phyloP scores from a whole-genome alignment of 2,888 invertebrate species.

The Cyrtodaria siliqua region DNA sequence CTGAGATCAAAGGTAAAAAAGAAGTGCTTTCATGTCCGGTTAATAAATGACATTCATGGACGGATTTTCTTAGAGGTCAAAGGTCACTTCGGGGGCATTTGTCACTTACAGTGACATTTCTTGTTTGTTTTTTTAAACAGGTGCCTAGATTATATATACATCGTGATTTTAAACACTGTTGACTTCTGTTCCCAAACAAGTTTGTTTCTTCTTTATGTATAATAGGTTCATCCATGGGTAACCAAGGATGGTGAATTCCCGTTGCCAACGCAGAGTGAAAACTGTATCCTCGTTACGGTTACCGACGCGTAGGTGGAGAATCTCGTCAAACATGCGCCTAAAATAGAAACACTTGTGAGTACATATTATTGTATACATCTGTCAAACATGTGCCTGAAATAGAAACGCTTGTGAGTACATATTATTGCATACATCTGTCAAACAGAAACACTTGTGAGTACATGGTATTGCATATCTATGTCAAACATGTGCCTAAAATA shows the following conservation, averaged over 20 bases:
- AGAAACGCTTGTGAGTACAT: constrained; percentile 90
- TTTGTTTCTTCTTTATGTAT: too few species aligned
- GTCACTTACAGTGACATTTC: too few species aligned
- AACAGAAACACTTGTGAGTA: constrained; percentile 92
- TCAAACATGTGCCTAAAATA: too few species aligned
- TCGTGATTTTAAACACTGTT: too few species aligned
- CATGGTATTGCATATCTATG: not conserved
- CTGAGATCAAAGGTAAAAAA: too few species aligned
- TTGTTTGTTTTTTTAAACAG: too few species aligned
- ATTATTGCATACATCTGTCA: constrained; percentile 88
- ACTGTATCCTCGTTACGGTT: constrained; percentile 96
- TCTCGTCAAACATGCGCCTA: constrained; percentile 97
- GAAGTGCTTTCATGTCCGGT: too few species aligned
- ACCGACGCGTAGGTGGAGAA: constrained; percentile 97
- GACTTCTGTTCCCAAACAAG: too few species aligned
- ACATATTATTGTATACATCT: not conserved
- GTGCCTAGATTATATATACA: too few species aligned
- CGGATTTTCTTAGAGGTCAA: too few species aligned
- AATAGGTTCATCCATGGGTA: constrained; percentile 94
- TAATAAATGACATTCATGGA: too few species aligned
- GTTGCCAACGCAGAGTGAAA: constrained; percentile 95
- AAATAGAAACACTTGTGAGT: constrained; percentile 93
- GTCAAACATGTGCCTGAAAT: constrained; percentile 97
- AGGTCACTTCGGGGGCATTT: too few species aligned
- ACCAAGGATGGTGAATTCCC: constrained; percentile 90